Evolutionary conservation across 2,888 invertebrate genomes (phyloP), one percentile per base, ranked within the genome.

Genomic region (Kuschelorhynchus macadamiae): DNA sequence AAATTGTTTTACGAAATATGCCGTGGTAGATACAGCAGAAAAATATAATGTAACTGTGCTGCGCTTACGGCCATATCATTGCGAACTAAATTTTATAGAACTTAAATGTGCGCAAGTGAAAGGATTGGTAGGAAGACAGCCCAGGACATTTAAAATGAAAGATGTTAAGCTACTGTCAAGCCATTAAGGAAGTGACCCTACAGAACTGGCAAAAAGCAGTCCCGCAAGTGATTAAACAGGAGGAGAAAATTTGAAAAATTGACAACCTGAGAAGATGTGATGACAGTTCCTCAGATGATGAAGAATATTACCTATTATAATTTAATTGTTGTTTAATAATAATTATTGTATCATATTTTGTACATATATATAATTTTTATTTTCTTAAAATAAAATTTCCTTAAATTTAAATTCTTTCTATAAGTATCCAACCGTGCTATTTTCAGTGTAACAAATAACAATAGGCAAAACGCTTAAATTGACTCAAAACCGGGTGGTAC

Each of bases 21-120:
- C n/a, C 36, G n/a, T 36, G 12, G n/a, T 7, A 36, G 36, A 36
- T 12, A 11, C 11, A 36, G 36, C 36, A 36, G 36, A 36, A 36
- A 11, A 36, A 36, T 36, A 36, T 36, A 36, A 36, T 11, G 11
- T 36, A 36, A 36, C 36, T 36, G 36, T 77, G 0, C 56, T 78
- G 9, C 70, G 73, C 42, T 60, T 77, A 71, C 78, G 77, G 41
- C 76, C 78, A 1, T 77, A 76, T 41, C 70, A 76, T 52, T 76
- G 76, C 50, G 76, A 76, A 65, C 62, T 76, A 18, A 77, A 77
- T 50, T 76, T 76, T 2, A 76, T 76, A 50, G 74, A 77, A 68
- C 64, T 73, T 20, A 73, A 75, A 39, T 61, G 68, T 57, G 52
- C 60, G 8, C 63, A 71, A 49, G 36, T 61, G 2, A 64, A 65